Percentiles rank a stretch among this genome's conserved stretches.
Evolutionary conservation across 2,113 vertebrate genomes (phyloP).

Genomic region (Percina caprodes): DNA sequence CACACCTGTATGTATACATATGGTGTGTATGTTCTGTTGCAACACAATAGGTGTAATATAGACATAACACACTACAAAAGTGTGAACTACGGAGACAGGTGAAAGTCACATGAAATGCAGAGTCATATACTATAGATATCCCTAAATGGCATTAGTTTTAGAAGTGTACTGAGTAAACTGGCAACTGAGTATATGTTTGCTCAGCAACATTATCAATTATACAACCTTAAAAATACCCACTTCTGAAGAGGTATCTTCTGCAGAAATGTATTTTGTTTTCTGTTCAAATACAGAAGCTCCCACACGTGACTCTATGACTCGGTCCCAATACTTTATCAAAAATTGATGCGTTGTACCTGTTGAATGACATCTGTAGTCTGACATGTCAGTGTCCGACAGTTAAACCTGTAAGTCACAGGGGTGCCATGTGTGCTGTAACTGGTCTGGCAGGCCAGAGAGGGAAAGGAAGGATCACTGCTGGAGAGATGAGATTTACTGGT

Average conservation of each 20-base stretch:
- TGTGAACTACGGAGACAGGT: not conserved
- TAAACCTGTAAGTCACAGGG: constrained; percentile 5
- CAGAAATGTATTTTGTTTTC: not conserved
- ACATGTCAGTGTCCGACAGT: constrained; percentile 11
- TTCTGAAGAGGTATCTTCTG: not conserved
- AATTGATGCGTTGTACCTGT: constrained; percentile 12
- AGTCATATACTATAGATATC: not conserved
- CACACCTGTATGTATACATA: not conserved
- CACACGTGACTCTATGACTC: not conserved
- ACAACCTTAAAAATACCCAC: not conserved
- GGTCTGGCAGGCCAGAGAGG: constrained; percentile 26
- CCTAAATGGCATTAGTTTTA: not conserved
- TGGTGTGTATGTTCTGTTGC: not conserved
- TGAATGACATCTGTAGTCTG: not conserved
- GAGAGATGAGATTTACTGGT: constrained; percentile 37
- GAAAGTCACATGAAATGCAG: not conserved
- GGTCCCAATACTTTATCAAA: constrained; percentile 16
- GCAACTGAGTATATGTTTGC: not conserved
- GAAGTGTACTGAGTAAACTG: not conserved
- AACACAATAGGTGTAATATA: not conserved
- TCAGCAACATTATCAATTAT: not conserved
- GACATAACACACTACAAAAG: not conserved
- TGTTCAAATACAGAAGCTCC: constrained; percentile 15
- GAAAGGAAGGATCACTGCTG: constrained; percentile 15
- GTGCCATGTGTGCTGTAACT: constrained; percentile 13